These are phyloP conservation scores for Epirrhoe alternata DNA, from an alignment of 2,888 invertebrate species.

Conservation along the genomic window DNA sequence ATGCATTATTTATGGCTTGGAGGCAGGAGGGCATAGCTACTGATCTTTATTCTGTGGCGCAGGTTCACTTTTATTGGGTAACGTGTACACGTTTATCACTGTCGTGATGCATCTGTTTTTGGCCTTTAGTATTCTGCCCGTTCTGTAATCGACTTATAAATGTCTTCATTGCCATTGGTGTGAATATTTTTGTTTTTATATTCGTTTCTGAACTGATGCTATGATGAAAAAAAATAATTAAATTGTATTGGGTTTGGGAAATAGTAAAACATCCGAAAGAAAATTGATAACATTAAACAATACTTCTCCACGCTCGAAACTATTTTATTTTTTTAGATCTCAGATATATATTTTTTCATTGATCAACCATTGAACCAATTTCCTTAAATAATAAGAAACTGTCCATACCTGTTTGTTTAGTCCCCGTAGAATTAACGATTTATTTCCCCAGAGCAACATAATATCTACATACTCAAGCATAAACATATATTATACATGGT, in stretches of 20 bases:
- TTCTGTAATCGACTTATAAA: neutral
- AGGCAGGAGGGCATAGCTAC: slow-evolving; percentile 20
- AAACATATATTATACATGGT: slow-evolving; percentile 35
- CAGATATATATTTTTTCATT: too few species aligned
- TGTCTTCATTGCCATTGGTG: neutral
- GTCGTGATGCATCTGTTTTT: slow-evolving; percentile 19
- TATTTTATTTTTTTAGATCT: too few species aligned
- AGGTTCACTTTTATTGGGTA: slow-evolving; percentile 22
- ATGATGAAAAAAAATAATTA: too few species aligned
- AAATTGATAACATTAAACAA: too few species aligned
- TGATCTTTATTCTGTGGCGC: slow-evolving; percentile 15
- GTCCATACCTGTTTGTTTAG: slow-evolving; percentile 1
- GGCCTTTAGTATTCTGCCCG: neutral
- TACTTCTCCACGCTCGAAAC: too few species aligned
- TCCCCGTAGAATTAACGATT: slow-evolving; percentile 11
- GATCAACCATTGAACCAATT: neutral
- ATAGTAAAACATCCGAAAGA: too few species aligned
- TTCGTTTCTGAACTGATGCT: too few species aligned
- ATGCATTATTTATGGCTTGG: slow-evolving; percentile 64
- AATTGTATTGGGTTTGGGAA: too few species aligned
- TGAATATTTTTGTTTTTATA: neutral
- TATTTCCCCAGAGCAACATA: slow-evolving; percentile 21
- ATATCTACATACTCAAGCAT: slow-evolving; percentile 10
- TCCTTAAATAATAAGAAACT: neutral
- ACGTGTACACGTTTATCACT: slow-evolving; percentile 13